phyloP scores from a whole-genome alignment of 2,888 invertebrate genomes.

The Drosophila vallismaia region DNA sequence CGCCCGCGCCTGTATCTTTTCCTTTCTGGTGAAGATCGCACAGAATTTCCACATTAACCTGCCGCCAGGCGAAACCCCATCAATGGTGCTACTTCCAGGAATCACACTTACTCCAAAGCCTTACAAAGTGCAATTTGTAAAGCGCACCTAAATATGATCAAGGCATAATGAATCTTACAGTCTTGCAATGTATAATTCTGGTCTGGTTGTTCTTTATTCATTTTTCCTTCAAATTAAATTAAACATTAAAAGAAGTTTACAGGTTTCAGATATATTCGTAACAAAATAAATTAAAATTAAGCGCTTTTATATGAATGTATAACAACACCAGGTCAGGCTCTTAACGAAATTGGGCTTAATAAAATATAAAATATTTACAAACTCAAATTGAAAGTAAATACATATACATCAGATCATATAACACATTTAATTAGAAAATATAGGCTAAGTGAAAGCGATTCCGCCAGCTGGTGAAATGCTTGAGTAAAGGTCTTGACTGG shows the following conservation, averaged over 20 bases:
- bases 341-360: conserved; percentile 44
- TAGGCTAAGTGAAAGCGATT: conserved; percentile 46
- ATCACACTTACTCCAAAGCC: conserved; percentile 86
- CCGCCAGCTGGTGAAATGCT: conserved; percentile 27
- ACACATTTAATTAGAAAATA: conserved; percentile 27
- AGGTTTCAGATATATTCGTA: conserved; percentile 35
- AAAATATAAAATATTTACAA: conserved; percentile 64
- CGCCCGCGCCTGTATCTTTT: conserved; percentile 87
- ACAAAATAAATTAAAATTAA: conserved; percentile 58
- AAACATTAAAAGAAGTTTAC: conserved; percentile 46
- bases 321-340: conserved; percentile 69
- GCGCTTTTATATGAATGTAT: conserved; percentile 54
- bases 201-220: conserved; percentile 58
- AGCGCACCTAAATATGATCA: conserved; percentile 38
- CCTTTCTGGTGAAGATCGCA: conserved; percentile 86
- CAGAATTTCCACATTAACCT: conserved; percentile 85
- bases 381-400: conserved; percentile 44
- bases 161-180: background rate
- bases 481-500: conserved; percentile 33
- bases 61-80: conserved; percentile 82
- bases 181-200: conserved; percentile 8
- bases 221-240: conserved; percentile 42
- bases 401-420: conserved; percentile 35
- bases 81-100: conserved; percentile 85
- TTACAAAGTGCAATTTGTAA: conserved; percentile 84